phyloP scores from a whole-genome alignment of 2,797 vertebrate species.

The Triplophysa bombifrons region DNA sequence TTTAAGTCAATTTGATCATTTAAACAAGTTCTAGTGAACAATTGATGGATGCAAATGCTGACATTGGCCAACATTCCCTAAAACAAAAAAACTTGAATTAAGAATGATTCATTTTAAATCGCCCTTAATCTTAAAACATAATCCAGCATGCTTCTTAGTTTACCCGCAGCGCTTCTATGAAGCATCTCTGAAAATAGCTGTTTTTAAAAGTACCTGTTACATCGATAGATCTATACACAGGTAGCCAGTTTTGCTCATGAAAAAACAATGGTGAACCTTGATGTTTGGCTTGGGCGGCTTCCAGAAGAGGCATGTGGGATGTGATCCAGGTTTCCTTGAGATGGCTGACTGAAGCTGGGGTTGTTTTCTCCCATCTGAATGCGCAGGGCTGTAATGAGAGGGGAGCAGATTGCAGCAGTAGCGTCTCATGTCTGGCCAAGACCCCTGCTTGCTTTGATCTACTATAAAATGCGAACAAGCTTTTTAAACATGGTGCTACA shows the following conservation, averaged over 20 bases:
- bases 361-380: conserved; percentile 63
- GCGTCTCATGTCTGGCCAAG: conserved; percentile 79
- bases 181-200: neutral
- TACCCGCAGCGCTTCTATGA: neutral
- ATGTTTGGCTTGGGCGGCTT: conserved; percentile 66
- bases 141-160: neutral
- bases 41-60: neutral
- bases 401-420: conserved; percentile 74
- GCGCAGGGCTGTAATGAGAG: conserved; percentile 68
- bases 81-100: neutral
- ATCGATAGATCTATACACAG: conserved; percentile 31
- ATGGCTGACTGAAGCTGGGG: conserved; percentile 61
- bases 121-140: neutral
- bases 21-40: neutral
- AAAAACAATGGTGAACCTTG: conserved; percentile 22
- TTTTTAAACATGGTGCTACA: conserved; percentile 68
- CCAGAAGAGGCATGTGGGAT: conserved; percentile 70
- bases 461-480: conserved; percentile 75
- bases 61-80: neutral
- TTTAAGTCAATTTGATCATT: neutral
- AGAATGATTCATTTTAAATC: neutral
- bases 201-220: conserved; percentile 19
- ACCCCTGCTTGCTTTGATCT: conserved; percentile 76
- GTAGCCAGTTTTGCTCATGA: conserved; percentile 15
- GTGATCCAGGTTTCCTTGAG: conserved; percentile 72